phyloP scores from a whole-genome alignment of 2,113 vertebrate species.

The Scartelaos histophorus region DNA sequence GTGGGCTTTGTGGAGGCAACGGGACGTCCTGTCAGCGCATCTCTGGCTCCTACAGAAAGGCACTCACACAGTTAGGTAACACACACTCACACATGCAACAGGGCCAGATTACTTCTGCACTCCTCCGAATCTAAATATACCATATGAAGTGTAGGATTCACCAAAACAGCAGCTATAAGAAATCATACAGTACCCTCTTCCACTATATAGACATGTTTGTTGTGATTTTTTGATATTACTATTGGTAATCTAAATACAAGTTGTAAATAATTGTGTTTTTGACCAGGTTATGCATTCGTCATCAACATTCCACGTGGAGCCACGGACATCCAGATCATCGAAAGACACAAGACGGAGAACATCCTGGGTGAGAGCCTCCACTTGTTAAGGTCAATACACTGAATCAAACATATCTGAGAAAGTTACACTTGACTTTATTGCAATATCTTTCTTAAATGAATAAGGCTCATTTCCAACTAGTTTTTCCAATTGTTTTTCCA shows the following conservation, averaged over 20 bases:
- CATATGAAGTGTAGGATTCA: too few species aligned
- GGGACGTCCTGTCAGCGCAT: conserved; percentile 86
- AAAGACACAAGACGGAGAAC: conserved; percentile 88
- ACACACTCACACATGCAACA: conserved; percentile 58
- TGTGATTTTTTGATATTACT: neutral
- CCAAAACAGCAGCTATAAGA: too few species aligned
- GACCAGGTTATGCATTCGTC: conserved; percentile 84
- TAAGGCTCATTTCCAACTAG: neutral
- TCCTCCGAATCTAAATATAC: neutral
- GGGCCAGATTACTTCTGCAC: neutral
- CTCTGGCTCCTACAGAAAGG: conserved; percentile 86
- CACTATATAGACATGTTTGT: too few species aligned
- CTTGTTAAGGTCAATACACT: conserved; percentile 48
- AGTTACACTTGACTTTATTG: neutral
- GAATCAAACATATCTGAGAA: conserved; percentile 35
- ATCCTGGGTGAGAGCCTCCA: conserved; percentile 80
- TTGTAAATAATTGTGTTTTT: conserved; percentile 11
- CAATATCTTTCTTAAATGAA: neutral
- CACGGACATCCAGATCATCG: conserved; percentile 88
- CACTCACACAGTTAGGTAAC: conserved; percentile 91
- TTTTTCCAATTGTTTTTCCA: neutral
- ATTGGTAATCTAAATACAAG: neutral
- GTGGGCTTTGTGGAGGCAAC: conserved; percentile 85
- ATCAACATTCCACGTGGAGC: conserved; percentile 86
- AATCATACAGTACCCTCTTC: too few species aligned